phyloP scores from a whole-genome alignment of 1,140 invertebrate genomes.

The Lepidurus apus region DNA sequence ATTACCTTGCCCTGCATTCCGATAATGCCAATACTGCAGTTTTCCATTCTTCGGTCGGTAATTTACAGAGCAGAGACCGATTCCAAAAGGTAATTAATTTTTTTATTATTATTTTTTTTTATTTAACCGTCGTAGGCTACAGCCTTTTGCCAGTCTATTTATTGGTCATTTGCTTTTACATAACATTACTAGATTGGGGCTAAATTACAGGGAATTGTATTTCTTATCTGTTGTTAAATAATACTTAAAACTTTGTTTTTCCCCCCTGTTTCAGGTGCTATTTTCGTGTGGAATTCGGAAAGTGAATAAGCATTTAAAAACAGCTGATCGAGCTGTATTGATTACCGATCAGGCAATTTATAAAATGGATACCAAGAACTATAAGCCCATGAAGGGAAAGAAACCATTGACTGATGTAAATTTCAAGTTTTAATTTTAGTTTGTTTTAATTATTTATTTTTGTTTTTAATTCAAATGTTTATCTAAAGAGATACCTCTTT shows the following conservation, averaged over 20 bases:
- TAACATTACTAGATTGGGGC: too few relatives aligned
- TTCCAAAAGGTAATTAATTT: slow-evolving; percentile 54
- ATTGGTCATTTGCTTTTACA: too few relatives aligned
- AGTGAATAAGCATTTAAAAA: slow-evolving; percentile 73
- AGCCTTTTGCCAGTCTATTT: too few relatives aligned
- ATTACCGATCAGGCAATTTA: slow-evolving; percentile 82
- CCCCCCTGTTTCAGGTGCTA: slow-evolving; percentile 46
- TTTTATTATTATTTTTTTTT: too few relatives aligned
- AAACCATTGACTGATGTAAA: slow-evolving; percentile 70
- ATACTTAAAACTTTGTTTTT: slow-evolving; percentile 39
- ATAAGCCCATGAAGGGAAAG: slow-evolving; percentile 79
- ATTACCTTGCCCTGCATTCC: slow-evolving; percentile 70
- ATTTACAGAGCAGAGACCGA: slow-evolving; percentile 62
- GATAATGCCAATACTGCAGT: slow-evolving; percentile 69
- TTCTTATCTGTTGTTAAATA: too few relatives aligned
- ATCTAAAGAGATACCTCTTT: slow-evolving; percentile 8
- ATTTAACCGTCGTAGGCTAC: too few relatives aligned
- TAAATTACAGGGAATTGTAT: too few relatives aligned
- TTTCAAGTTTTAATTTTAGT: slow-evolving; percentile 9
- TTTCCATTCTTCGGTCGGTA: slow-evolving; percentile 64
- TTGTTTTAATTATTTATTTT: slow-evolving; percentile 26
- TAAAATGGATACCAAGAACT: slow-evolving; percentile 78
- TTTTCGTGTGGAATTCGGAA: slow-evolving; percentile 56
- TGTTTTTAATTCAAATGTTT: background rate
- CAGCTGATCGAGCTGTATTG: slow-evolving; percentile 77